Evolutionary conservation across 92 coral and sea anemone genomes (phyloP).

Genomic region (Parazoanthus swiftii): DNA sequence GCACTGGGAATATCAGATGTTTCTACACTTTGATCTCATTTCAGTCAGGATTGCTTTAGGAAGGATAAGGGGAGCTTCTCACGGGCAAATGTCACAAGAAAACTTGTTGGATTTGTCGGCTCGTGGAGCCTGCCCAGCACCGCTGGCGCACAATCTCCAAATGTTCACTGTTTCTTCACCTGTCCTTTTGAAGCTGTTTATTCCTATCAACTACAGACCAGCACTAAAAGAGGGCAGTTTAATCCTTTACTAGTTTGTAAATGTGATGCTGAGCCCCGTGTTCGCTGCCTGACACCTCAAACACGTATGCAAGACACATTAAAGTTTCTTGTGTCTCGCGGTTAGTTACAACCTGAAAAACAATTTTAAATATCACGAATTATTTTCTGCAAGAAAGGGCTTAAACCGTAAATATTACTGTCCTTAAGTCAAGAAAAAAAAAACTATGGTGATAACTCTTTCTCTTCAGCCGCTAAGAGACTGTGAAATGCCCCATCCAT

Average conservation of each 20-base stretch:
- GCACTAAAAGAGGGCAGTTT: neutral
- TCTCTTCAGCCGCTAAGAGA: no score
- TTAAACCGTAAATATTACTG: no score
- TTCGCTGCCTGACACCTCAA: constrained; percentile 98
- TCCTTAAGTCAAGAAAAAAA: no score
- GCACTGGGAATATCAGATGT: neutral
- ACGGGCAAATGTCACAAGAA: neutral
- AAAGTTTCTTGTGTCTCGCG: constrained; percentile 96
- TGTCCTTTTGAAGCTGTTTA: no score
- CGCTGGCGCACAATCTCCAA: neutral
- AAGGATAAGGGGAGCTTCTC: neutral
- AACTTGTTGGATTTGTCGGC: neutral
- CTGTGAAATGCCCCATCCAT: no score
- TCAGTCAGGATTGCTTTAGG: neutral
- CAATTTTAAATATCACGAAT: no score
- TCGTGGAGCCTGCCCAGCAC: neutral
- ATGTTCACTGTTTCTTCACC: no score
- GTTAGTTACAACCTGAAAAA: constrained; percentile 82
- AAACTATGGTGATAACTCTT: no score
- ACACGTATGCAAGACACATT: constrained; percentile 91
- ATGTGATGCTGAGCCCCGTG: constrained; percentile 99
- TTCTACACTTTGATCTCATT: neutral
- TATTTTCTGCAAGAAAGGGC: neutral
- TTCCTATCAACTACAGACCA: neutral
- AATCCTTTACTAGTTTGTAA: constrained; percentile 94